Evolutionary conservation across 2,113 vertebrate genomes (phyloP), one percentile per base, ranked within the genome.

Genomic region (Panurus biarmicus): DNA sequence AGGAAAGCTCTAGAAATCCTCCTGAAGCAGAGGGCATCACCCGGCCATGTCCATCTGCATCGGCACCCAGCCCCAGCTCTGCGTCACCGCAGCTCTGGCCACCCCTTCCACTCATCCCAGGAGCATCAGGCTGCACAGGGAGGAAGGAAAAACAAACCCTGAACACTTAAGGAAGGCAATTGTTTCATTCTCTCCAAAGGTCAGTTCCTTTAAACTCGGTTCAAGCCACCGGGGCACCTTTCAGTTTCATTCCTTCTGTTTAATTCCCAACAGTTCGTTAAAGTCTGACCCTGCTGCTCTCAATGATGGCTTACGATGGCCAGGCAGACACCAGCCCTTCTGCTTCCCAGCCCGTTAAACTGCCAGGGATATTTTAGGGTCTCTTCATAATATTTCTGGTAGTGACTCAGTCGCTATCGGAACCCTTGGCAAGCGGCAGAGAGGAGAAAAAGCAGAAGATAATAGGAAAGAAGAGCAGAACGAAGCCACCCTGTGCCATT

Each of bases 201-300:
- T 97, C 97, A 91, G 60, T 4, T 33, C 76, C 80, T 94, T 82
- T 95, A 96, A 94, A 94, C 81, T 40, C 24, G 0, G 89, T 86
- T 61, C 85, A 81, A n/a, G 95, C 82, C 85, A 51, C 56, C 6
- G 7, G 66, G 87, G 91, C 93, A 64, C 78, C 87, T 96, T 93
- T 94, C 76, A 31, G 84, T 72, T 93, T 31, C 93, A 47, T 82
- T 96, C 92, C 92, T 93, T 83, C 87, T 82, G 83, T 94, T 96
- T 97, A 95, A 97, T 97, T 96, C 96, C 95, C 88, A 36, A 33
- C 95, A 97, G 96, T 96, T 98, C 97, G 93, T 98, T 98, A 98
- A 96, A 97, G 92, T 3, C 67, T 97, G 98, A 98, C 97, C 97
- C 97, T 93, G 93, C 35, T 77, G 93, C 87, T 96, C 90, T 48